Conservation (phyloP, 2,888 invertebrate species). For the Philereme vetulata region DNA sequence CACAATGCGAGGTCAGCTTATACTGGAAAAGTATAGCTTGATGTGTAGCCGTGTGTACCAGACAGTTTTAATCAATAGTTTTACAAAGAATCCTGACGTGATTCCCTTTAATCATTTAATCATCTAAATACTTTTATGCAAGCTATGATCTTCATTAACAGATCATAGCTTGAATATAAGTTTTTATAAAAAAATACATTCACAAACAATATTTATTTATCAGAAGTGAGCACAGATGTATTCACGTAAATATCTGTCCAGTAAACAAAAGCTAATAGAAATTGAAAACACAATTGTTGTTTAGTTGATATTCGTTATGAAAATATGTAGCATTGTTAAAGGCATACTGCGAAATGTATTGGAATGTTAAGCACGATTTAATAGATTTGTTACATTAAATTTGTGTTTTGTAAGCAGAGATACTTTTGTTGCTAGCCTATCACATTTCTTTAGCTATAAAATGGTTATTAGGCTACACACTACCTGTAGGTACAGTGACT, state of each 20-base stretch:
- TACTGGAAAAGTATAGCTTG: too few species aligned
- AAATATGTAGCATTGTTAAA: slow-evolving; percentile 10
- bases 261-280: slow-evolving; percentile 17
- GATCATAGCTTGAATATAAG: too few species aligned
- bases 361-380: slow-evolving; percentile 6
- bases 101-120: too few species aligned
- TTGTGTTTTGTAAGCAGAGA: neutral
- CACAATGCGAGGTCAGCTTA: too few species aligned
- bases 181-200: too few species aligned
- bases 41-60: too few species aligned
- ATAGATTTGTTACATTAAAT: neutral
- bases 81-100: too few species aligned
- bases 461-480: too few species aligned
- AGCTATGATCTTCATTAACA: too few species aligned
- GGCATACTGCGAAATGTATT: neutral
- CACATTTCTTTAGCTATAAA: neutral
- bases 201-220: neutral
- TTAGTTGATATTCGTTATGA: slow-evolving; percentile 23
- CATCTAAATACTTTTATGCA: too few species aligned
- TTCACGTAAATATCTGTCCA: neutral
- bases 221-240: neutral
- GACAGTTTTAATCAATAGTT: too few species aligned
- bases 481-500: too few species aligned
- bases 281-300: slow-evolving; percentile 16
- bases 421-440: neutral